Evolutionary conservation across 2,113 vertebrate genomes (phyloP).

Genomic region (Panurus biarmicus): DNA sequence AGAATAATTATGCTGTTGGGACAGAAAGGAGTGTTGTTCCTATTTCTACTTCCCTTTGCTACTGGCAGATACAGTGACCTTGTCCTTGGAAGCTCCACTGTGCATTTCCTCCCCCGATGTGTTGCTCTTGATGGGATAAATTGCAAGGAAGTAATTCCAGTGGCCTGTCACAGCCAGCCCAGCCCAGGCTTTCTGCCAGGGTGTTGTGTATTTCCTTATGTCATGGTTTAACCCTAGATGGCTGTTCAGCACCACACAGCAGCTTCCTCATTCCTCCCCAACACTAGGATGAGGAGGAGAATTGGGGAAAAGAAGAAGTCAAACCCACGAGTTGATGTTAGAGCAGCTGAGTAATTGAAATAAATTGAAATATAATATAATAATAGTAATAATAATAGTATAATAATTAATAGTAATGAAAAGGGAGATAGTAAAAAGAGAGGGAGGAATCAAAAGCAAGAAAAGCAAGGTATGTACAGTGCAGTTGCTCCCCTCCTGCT

Average conservation of each 20-base stretch:
- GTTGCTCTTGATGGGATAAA: background rate
- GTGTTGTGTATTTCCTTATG: background rate
- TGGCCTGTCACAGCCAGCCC: background rate
- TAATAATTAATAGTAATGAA: background rate
- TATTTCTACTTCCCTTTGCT: background rate
- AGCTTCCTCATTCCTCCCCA: background rate
- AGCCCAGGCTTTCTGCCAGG: background rate
- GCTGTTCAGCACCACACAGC: background rate
- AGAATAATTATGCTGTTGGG: background rate
- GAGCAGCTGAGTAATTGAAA: background rate
- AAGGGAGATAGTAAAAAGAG: background rate
- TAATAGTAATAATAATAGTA: no score
- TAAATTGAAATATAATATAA: background rate
- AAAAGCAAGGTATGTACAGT: background rate
- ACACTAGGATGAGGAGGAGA: background rate
- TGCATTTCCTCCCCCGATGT: background rate
- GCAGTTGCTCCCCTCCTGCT: background rate
- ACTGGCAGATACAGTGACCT: background rate
- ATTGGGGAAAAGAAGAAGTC: background rate
- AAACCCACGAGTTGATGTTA: background rate
- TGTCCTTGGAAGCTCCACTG: background rate
- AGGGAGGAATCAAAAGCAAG: background rate
- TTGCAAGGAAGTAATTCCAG: background rate
- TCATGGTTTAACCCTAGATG: background rate
- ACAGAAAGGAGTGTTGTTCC: background rate